Conservation (phyloP, 2,888 invertebrate genomes). For the Thymelicus sylvestris region DNA sequence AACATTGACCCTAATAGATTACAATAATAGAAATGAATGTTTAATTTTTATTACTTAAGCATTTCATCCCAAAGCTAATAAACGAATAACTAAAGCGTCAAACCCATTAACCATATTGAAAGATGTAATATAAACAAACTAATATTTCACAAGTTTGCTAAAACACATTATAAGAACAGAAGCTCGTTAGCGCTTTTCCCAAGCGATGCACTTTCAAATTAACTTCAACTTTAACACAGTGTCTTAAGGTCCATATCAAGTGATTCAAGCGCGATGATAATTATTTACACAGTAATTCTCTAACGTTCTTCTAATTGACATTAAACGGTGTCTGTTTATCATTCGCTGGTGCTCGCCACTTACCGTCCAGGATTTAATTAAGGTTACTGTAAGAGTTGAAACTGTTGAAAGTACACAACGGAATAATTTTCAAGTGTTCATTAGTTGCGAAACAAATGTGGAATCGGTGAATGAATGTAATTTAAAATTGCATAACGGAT, state of each 20-base stretch:
- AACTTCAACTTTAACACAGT: neutral
- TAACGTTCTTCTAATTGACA: slow-evolving; percentile 67
- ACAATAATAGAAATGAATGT: too few relatives aligned
- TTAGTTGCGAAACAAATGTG: too few relatives aligned
- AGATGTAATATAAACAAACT: neutral
- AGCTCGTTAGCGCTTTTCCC: slow-evolving; percentile 27
- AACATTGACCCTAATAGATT: too few relatives aligned
- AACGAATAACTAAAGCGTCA: neutral
- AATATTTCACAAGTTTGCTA: slow-evolving; percentile 30
- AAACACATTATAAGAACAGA: slow-evolving; percentile 17
- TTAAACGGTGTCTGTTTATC: slow-evolving; percentile 71
- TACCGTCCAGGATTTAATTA: slow-evolving; percentile 54
- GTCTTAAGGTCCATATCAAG: neutral
- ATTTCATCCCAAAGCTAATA: too few relatives aligned
- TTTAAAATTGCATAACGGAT: too few relatives aligned
- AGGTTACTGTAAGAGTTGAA: slow-evolving; percentile 41
- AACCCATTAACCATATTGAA: neutral
- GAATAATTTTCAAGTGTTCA: too few relatives aligned
- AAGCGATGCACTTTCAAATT: neutral
- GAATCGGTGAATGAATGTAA: too few relatives aligned
- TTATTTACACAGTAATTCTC: slow-evolving; percentile 33
- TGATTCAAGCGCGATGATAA: neutral
- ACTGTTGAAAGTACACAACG: too few relatives aligned
- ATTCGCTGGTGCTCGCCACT: slow-evolving; percentile 63
- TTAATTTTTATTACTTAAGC: too few relatives aligned